Base-by-base conservation (phyloP, 1,140 invertebrate genomes). In the Drosophila nasuta region DNA sequence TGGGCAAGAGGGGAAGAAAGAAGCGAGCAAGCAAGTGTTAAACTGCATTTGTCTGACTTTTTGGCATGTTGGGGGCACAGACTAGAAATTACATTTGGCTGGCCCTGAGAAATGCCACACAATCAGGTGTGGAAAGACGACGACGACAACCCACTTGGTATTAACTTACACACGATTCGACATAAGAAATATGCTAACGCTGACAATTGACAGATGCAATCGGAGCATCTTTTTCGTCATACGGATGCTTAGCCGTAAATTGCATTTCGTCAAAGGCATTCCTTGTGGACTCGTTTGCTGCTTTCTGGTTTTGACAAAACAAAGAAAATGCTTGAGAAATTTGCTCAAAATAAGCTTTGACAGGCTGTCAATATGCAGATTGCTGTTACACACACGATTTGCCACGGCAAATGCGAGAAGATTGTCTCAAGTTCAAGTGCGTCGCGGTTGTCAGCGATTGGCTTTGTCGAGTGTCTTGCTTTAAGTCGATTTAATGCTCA, bases 191-290 rank as follows among this genome's bases (percentile, higher is more conserved):
- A 77, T 77, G 77, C 64, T 65, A 74, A 69, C 69, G 65, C 70
- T 81, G 79, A 81, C 79, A 81, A 73, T 80, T 83, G 85, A 89
- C 81, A 85, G 79, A 89, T 89, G 85, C 85, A 89, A 89, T 70
- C 71, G 65, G 85, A 88, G 77, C 65, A 48, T 45, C 63, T 48
- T 13, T 25, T 43, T 56, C 54, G 62, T 57, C 68, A 58, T 52
- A 20, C 13, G 17, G 48, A 72, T 17, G 30, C 15, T 7, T 38
- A 33, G 5, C 20, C 48, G 74, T 68, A 89, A 89, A 89, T 89
- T 89, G 85, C 85, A 89, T 89, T 89, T 89, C 79, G 60, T 89
- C 85, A 89, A 85, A 89, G 78, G 78, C 78, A 89, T 83, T 89
- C 54, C 72, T 64, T 88, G 85, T 81, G 86, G 85, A 25, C 20